phyloP scores from a whole-genome alignment of 2,888 invertebrate species.

The Silvanus unidentatus region DNA sequence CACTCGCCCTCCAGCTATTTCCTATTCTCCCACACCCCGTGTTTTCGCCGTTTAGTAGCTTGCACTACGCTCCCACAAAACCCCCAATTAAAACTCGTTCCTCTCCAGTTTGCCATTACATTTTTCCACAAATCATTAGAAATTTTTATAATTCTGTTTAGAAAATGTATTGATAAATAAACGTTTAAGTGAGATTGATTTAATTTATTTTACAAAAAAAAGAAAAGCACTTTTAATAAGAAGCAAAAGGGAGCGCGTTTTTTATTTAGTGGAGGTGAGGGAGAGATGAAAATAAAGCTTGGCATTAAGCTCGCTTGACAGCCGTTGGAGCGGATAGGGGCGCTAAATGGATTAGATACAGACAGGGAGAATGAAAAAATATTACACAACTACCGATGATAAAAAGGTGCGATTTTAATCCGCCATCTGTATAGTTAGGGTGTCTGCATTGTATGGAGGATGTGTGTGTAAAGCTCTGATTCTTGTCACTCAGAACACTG shows the following conservation, averaged over 20 bases:
- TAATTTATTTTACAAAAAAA: no score
- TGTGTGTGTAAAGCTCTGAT: neutral
- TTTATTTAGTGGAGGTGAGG: slow-evolving; percentile 1
- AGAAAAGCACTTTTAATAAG: no score
- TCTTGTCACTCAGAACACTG: slow-evolving; percentile 1
- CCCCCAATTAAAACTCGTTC: slow-evolving; percentile 29
- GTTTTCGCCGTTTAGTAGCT: slow-evolving; percentile 15
- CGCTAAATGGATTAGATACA: slow-evolving; percentile 41
- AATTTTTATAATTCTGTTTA: no score
- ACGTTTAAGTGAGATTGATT: no score
- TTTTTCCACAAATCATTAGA: no score
- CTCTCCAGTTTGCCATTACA: slow-evolving; percentile 24
- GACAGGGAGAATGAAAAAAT: slow-evolving; percentile 43
- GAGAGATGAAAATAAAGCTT: slow-evolving; percentile 38
- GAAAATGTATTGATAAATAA: no score
- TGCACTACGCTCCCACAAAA: slow-evolving; percentile 14
- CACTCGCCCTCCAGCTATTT: slow-evolving; percentile 22
- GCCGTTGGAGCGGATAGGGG: slow-evolving; percentile 31
- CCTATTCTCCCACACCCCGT: slow-evolving; percentile 21
- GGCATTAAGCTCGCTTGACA: slow-evolving; percentile 39
- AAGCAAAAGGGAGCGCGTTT: neutral
- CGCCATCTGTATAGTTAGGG: slow-evolving; percentile 2
- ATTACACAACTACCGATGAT: slow-evolving; percentile 41
- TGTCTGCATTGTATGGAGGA: neutral
- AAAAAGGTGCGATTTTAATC: slow-evolving; percentile 42